Evolutionary conservation across 2,888 invertebrate genomes (phyloP), one percentile per base, ranked within the genome.

Genomic region (Glomeris marginata): DNA sequence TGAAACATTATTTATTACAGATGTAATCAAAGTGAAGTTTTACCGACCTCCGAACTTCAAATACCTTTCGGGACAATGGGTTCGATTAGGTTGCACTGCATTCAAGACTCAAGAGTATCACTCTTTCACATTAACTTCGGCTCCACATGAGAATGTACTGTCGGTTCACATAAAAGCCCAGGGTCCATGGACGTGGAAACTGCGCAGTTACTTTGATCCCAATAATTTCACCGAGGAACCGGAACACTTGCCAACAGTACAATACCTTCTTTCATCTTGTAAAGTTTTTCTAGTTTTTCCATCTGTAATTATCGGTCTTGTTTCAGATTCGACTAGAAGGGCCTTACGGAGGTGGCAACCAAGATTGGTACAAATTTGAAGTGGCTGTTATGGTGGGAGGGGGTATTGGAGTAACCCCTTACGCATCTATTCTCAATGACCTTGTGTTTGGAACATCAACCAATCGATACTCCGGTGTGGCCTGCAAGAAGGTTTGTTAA

Each of bases 371-470:
- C 71, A 94, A 94, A 66, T 94, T 94, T 63, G 91, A 92, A 66
- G 91, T 94, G 10, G 94, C 94, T 0, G 90, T 94, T 11, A 91
- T 94, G 91, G 91, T 94, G 2, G 94, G 94, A 1, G 94, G 92
- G 21, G 94, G 94, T 8, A 95, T 95, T 57, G 94, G 94, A 1
- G 94, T 95, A 1, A 95, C 95, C 0, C 95, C 95, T 0, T 95
- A 95, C 63, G 94, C 94, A 0, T 94, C 94, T 4, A 95, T 95
- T 58, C 75, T 95, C 47, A 92, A 92, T 64, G 95, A 95, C 68
- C 76, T 95, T 52, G 94, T 92, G 0, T 92, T 91, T 65, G 92
- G 92, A 13, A 92, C 92, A 0, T 91, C 91, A 11, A 94, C 92
- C 11, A 91, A 92, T 66, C 74, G 91, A 59, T 92, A 92, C 67